These are phyloP conservation scores for Atherix ibis DNA, from an alignment of 2,888 invertebrate species.

Conservation along the genomic window DNA sequence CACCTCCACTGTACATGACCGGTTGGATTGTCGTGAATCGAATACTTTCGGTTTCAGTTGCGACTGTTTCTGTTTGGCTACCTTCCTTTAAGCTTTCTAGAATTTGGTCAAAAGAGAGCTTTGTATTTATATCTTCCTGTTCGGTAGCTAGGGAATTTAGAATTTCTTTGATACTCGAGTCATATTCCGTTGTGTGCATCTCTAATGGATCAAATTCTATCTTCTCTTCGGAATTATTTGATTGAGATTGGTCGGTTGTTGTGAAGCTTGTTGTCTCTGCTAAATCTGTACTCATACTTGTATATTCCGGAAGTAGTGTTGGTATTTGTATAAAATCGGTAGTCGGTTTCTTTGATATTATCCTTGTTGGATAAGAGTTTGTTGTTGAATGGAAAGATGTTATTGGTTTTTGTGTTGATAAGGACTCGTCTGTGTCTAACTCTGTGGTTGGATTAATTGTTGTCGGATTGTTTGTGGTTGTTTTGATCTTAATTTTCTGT, in stretches of 20 bases:
- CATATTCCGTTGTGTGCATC: neutral
- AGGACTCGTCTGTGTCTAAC: constrained; percentile 9
- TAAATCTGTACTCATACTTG: constrained; percentile 11
- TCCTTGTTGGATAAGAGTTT: constrained; percentile 17
- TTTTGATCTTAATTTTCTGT: constrained; percentile 5
- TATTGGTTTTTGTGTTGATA: constrained; percentile 7
- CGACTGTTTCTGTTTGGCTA: constrained; percentile 4
- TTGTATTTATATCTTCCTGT: constrained; percentile 19
- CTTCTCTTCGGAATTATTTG: constrained; percentile 5
- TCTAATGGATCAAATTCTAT: neutral
- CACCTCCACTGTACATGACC: constrained; percentile 7
- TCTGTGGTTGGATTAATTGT: constrained; percentile 14
- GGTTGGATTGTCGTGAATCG: constrained; percentile 6
- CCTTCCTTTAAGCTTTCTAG: constrained; percentile 22
- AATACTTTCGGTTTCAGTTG: constrained; percentile 1
- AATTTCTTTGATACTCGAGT: neutral
- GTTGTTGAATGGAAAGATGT: constrained; percentile 13
- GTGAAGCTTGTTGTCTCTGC: constrained; percentile 10
- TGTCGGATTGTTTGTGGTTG: constrained; percentile 14
- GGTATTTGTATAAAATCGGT: constrained; percentile 5
- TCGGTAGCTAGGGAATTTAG: constrained; percentile 11
- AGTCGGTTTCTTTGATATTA: constrained; percentile 11
- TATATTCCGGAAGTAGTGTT: constrained; percentile 5
- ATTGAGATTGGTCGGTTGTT: no score
- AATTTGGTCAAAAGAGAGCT: constrained; percentile 27